These are phyloP conservation scores for Ochropleura leucogaster DNA, from an alignment of 2,888 invertebrate species.

Conservation along the genomic window DNA sequence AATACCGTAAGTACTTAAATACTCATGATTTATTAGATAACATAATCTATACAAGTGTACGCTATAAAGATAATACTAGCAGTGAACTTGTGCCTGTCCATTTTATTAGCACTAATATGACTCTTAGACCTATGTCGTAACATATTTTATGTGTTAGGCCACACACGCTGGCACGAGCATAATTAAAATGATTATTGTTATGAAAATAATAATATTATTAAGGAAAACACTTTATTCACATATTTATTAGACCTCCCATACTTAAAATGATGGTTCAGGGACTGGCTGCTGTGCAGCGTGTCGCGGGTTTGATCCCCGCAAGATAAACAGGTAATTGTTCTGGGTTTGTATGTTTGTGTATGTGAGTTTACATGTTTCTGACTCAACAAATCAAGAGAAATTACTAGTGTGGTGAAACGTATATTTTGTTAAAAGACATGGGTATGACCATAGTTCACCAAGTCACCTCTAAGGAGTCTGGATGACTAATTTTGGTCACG, in stretches of 20 bases:
- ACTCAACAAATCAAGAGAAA: too few species aligned
- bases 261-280: background rate
- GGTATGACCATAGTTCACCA: too few species aligned
- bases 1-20: constrained; percentile 24
- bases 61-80: constrained; percentile 41
- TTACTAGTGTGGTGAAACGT: too few species aligned
- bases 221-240: background rate
- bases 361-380: too few species aligned
- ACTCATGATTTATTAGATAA: constrained; percentile 19
- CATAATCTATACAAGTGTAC: constrained; percentile 20
- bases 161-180: constrained; percentile 31
- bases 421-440: too few species aligned
- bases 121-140: background rate
- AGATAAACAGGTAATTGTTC: too few species aligned
- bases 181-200: constrained; percentile 33
- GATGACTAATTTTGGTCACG: too few species aligned
- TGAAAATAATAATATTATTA: constrained; percentile 14
- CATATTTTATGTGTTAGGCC: constrained; percentile 28
- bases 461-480: too few species aligned
- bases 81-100: constrained; percentile 51
- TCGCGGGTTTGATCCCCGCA: too few species aligned
- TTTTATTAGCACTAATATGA: constrained; percentile 39
- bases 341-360: too few species aligned
- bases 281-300: too few species aligned
- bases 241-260: background rate